Percentiles rank a stretch among this genome's conserved stretches.
phyloP scores from a whole-genome alignment of 2,888 invertebrate genomes.

The Drosophila longiperda region DNA sequence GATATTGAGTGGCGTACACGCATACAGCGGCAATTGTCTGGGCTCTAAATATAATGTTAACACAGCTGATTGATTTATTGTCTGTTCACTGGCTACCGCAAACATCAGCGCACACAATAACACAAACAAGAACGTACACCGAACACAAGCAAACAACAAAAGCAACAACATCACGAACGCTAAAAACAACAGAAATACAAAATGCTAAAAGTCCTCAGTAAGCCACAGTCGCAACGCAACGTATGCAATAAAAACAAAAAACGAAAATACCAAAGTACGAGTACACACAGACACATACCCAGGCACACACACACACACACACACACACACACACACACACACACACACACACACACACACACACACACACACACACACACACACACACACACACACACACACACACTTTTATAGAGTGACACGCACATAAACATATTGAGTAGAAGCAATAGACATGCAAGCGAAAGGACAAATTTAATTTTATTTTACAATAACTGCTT shows the following conservation, averaged over 20 bases:
- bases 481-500: constrained; percentile 81
- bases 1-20: constrained; percentile 14
- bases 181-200: constrained; percentile 37
- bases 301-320: background rate
- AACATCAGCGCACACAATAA: constrained; percentile 44
- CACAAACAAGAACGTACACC: constrained; percentile 34
- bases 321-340: constrained; percentile 10
- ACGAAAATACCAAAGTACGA: background rate
- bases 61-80: constrained; percentile 80
- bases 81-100: constrained; percentile 68
- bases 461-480: constrained; percentile 58
- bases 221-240: constrained; percentile 54
- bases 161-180: constrained; percentile 18
- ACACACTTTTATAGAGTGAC: constrained; percentile 3
- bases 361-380: background rate
- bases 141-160: constrained; percentile 14
- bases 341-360: constrained; percentile 1
- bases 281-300: constrained; percentile 1
- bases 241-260: constrained; percentile 71
- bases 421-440: constrained; percentile 11
- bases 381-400: background rate
- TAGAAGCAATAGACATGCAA: constrained; percentile 47
- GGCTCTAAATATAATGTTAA: constrained; percentile 72
- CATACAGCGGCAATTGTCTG: constrained; percentile 62
- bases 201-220: constrained; percentile 72